A percentile compares a stretch with the other conserved stretches of the same genome.
Evolutionary conservation across 2,113 vertebrate species (phyloP).

Genomic region (Microcebus ravelobensis): DNA sequence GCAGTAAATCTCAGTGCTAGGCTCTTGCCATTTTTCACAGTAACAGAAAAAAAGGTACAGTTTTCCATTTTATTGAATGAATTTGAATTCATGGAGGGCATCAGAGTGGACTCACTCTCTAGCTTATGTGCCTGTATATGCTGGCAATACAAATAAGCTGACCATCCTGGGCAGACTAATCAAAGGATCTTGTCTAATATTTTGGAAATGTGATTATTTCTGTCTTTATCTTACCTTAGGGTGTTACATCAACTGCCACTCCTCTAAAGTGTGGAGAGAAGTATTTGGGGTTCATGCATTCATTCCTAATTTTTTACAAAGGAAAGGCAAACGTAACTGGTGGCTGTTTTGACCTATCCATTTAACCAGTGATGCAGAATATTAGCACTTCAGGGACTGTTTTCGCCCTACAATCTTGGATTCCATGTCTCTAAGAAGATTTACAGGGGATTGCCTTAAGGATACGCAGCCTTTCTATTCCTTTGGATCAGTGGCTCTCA

Average conservation of each 20-base stretch:
- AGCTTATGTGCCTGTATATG: neutral
- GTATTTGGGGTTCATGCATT: neutral
- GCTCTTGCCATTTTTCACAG: constrained; percentile 15
- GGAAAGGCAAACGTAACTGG: neutral
- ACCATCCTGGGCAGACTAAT: neutral
- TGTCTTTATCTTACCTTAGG: neutral
- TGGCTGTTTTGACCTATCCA: neutral
- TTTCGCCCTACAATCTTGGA: neutral
- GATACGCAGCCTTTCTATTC: neutral
- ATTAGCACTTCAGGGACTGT: neutral
- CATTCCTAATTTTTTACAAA: neutral
- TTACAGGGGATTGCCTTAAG: neutral
- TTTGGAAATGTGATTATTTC: constrained; percentile 7
- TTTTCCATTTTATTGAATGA: constrained; percentile 41
- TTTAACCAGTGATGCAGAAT: neutral
- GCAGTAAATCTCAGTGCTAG: neutral
- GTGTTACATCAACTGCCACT: neutral
- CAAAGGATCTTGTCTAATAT: neutral
- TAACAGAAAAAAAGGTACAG: neutral
- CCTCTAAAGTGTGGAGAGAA: neutral
- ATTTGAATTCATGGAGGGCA: constrained; percentile 26
- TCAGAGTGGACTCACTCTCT: neutral
- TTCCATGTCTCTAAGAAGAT: neutral
- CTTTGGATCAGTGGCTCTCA: neutral
- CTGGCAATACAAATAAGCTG: neutral